These are phyloP conservation scores for Boloria euphrosyne DNA, from an alignment of 2,888 invertebrate species.

Conservation along the genomic window DNA sequence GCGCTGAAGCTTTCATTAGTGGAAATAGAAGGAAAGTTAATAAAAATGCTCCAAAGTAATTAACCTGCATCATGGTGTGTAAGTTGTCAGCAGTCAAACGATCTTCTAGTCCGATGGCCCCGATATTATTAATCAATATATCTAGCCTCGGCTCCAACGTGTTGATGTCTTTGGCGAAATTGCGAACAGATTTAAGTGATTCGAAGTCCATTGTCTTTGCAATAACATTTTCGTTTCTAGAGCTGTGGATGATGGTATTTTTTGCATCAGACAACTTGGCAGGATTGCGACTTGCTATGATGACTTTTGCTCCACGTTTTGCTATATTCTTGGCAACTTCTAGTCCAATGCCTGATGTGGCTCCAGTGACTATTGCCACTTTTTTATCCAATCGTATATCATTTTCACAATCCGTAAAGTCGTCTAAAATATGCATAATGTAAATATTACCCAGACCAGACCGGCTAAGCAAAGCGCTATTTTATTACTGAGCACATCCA, in stretches of 20 bases:
- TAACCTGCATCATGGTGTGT: slow-evolving; percentile 84
- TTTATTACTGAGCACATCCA: too few species aligned
- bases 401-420: slow-evolving; percentile 57
- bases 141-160: slow-evolving; percentile 74
- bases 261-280: slow-evolving; percentile 52
- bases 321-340: slow-evolving; percentile 69
- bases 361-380: slow-evolving; percentile 69
- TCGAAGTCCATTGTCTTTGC: slow-evolving; percentile 73
- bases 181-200: slow-evolving; percentile 77
- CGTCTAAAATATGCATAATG: slow-evolving; percentile 41
- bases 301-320: slow-evolving; percentile 79
- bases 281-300: slow-evolving; percentile 78
- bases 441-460: too few species aligned
- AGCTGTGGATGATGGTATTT: slow-evolving; percentile 48
- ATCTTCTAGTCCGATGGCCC: slow-evolving; percentile 64
- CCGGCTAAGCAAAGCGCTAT: too few species aligned
- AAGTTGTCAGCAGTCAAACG: slow-evolving; percentile 82
- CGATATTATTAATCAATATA: slow-evolving; percentile 74
- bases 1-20: slow-evolving; percentile 56
- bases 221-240: slow-evolving; percentile 52
- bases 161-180: slow-evolving; percentile 81
- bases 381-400: slow-evolving; percentile 56
- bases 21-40: slow-evolving; percentile 64
- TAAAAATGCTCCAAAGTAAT: slow-evolving; percentile 65
- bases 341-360: slow-evolving; percentile 62